A percentile compares a stretch with the other conserved stretches of the same genome.
These are phyloP conservation scores for Dufourea novaeangliae DNA, from an alignment of 1,140 invertebrate genomes.

Conservation along the genomic window DNA sequence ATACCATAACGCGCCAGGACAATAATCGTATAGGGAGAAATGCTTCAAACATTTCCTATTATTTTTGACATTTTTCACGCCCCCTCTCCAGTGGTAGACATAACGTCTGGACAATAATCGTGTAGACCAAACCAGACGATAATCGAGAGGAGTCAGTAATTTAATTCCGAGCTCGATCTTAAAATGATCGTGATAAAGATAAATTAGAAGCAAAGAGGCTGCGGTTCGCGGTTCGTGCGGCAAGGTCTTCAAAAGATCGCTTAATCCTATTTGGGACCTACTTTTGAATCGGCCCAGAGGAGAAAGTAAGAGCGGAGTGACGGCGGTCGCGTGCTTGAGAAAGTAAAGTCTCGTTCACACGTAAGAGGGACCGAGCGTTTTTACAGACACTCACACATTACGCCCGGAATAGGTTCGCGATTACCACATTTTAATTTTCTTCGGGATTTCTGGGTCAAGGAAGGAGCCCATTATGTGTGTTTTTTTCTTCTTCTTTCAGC, in stretches of 20 bases:
- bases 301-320: constrained; percentile 79
- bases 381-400: constrained; percentile 28
- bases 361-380: constrained; percentile 54
- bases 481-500: not conserved
- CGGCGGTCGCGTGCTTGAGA: constrained; percentile 75
- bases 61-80: too few relatives aligned
- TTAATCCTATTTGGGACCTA: constrained; percentile 77
- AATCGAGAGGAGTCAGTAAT: too few relatives aligned
- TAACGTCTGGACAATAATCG: too few relatives aligned
- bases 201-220: not conserved
- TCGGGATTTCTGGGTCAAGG: constrained; percentile 30
- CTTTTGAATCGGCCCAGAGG: constrained; percentile 74
- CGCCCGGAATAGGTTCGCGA: constrained; percentile 37
- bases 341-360: constrained; percentile 76
- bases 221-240: not conserved
- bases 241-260: constrained; percentile 56
- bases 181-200: too few relatives aligned
- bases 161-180: too few relatives aligned
- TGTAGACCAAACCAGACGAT: too few relatives aligned
- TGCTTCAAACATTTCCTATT: too few relatives aligned
- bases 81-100: too few relatives aligned
- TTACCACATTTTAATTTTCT: constrained; percentile 50
- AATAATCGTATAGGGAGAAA: too few relatives aligned
- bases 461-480: not conserved
- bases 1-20: too few relatives aligned